These are phyloP conservation scores for Zygogramma bicolorata DNA, from an alignment of 2,888 invertebrate species.

Conservation along the genomic window DNA sequence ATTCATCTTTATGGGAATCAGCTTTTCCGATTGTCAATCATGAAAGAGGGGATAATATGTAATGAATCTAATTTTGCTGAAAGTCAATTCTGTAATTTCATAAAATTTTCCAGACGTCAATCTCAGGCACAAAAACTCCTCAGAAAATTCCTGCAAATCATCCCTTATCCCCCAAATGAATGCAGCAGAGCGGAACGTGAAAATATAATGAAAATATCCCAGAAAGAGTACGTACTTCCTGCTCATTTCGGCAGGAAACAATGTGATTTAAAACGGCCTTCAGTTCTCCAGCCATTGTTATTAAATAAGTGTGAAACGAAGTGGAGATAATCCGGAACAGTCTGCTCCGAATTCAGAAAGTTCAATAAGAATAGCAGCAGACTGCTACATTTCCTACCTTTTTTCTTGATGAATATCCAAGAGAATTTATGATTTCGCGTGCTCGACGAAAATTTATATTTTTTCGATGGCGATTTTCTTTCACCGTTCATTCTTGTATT, in stretches of 20 bases:
- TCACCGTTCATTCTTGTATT: background rate
- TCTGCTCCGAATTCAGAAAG: slow-evolving; percentile 38
- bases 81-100: background rate
- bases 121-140: background rate
- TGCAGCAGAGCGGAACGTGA: background rate
- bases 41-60: background rate
- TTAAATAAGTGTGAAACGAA: slow-evolving; percentile 64
- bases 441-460: background rate
- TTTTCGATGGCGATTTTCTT: background rate
- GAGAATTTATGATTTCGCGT: background rate
- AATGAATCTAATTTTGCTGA: background rate
- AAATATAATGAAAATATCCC: background rate
- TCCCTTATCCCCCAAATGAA: background rate
- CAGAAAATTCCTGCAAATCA: background rate
- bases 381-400: slow-evolving; percentile 13
- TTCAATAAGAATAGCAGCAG: slow-evolving; percentile 36
- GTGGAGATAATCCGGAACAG: slow-evolving; percentile 57
- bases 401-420: background rate
- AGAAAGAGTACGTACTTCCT: slow-evolving; percentile 20
- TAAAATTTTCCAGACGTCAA: background rate
- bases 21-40: too few species aligned
- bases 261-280: slow-evolving; percentile 51
- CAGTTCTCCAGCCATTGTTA: slow-evolving; percentile 59
- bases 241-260: slow-evolving; percentile 35
- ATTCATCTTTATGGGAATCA: too few species aligned